Evolutionary conservation across 2,888 invertebrate species (phyloP), one percentile per base, ranked within the genome.

Genomic region (Allophyes oxyacanthae): DNA sequence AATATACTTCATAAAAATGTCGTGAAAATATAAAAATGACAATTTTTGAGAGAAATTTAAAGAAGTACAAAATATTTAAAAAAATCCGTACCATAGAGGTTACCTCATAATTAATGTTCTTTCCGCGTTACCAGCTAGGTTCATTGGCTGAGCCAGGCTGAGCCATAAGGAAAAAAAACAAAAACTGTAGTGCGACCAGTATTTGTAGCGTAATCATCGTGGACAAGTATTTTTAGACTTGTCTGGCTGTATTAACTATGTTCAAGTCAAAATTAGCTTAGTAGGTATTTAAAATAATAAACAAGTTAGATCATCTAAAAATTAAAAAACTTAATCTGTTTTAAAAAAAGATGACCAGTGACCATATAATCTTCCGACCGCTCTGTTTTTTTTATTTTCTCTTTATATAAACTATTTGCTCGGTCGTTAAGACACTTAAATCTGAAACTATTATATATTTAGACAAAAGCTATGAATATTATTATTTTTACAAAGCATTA

Each of bases 71-170:
- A n/a, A n/a, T n/a, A n/a, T n/a, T n/a, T n/a, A n/a, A n/a, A n/a
- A n/a, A n/a, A n/a, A 4, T 28, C 6, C 10, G 2, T 11, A 33
- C 10, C 6, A 34, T n/a, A 46, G 33, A 34, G 30, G 14, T 40
- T 36, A 44, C 48, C 25, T 48, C n/a, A n/a, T n/a, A n/a, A n/a
- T n/a, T n/a, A n/a, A n/a, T 34, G 14, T 43, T 50, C 33, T 52
- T 53, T 68, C 43, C 40, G 32, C 37, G 43, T 58, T 58, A 40
- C 49, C 38, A 43, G 6, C 6, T 56, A 51, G 14, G 68, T 65
- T 67, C 68, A 67, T 56, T 57, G 65, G 40, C 67, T 62, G 67
- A n/a, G 10, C 36, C 14, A 67, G 6, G 28, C 7, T 8, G n/a
- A n/a, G n/a, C n/a, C 7, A 8, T 45, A 30, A 62, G 63, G 51